Evolutionary conservation across 2,113 vertebrate species (phyloP).

Genomic region (Campylomormyrus tamandua): DNA sequence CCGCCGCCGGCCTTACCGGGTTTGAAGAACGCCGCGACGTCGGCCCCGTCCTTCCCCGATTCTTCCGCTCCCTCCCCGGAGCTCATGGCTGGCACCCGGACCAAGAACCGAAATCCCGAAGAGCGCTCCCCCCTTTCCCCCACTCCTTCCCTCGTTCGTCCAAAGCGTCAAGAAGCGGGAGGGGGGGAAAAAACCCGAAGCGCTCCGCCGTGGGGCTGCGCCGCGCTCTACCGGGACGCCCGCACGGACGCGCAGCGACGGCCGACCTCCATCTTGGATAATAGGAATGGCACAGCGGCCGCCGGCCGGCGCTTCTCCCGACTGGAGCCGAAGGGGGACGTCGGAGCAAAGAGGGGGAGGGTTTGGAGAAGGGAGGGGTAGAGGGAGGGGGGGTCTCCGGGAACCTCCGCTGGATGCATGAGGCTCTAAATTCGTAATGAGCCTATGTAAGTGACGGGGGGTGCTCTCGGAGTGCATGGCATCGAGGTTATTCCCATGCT

Average conservation of each 20-base stretch:
- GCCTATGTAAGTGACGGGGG: neutral
- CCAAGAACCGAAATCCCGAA: conserved; percentile 44
- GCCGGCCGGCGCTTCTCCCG: conserved; percentile 66
- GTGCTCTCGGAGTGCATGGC: neutral
- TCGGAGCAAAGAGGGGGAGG: conserved; percentile 37
- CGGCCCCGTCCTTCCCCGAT: conserved; percentile 87
- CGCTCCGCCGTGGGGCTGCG: conserved; percentile 46
- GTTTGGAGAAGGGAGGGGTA: neutral
- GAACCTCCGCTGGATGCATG: neutral
- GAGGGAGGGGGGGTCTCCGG: neutral
- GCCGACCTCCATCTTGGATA: conserved; percentile 67
- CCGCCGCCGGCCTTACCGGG: conserved; percentile 74
- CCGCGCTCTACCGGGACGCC: conserved; percentile 45
- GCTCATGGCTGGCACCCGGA: conserved; percentile 62
- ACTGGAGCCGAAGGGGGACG: conserved; percentile 58
- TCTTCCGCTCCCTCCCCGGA: conserved; percentile 81
- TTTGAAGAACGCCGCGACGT: conserved; percentile 94
- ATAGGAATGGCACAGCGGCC: conserved; percentile 47
- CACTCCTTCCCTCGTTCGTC: conserved; percentile 2
- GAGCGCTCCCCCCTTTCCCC: conserved; percentile 18
- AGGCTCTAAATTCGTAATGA: neutral
- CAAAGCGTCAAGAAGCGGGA: conserved; percentile 26
- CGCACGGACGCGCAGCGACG: conserved; percentile 40
- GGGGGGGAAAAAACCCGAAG: conserved; percentile 24
- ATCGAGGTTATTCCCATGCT: neutral